Evolutionary conservation across 37 sponge, comb jelly and placozoan species (phyloP).

Genomic region (Beroe forskalii): DNA sequence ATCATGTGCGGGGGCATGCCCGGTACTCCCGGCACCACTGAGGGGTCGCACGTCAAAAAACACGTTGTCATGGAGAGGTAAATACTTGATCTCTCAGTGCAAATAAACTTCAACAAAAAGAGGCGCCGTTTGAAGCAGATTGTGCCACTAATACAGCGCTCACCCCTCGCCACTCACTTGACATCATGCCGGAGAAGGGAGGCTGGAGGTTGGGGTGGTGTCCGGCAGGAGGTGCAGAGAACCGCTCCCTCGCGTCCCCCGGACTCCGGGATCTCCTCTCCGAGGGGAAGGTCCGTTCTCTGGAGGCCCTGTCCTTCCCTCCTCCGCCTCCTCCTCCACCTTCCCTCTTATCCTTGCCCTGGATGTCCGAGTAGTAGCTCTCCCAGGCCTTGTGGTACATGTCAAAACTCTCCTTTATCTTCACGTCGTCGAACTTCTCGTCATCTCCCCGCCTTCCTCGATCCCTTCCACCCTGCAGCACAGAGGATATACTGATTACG

Average conservation of each 20-base stretch:
- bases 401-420: slow-evolving; percentile 24
- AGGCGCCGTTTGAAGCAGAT: no score
- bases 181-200: slow-evolving; percentile 29
- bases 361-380: slow-evolving; percentile 23
- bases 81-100: no score
- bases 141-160: neutral
- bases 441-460: neutral
- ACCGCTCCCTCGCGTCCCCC: neutral
- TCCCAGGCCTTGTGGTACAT: slow-evolving; percentile 57
- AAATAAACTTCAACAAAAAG: no score
- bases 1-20: slow-evolving; percentile 53
- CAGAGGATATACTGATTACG: no score
- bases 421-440: slow-evolving; percentile 18
- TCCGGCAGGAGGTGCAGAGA: slow-evolving; percentile 25
- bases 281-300: neutral
- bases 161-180: slow-evolving; percentile 4
- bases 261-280: slow-evolving; percentile 44
- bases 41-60: neutral
- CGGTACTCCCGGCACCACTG: slow-evolving; percentile 2
- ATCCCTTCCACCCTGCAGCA: neutral
- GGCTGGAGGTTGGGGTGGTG: neutral
- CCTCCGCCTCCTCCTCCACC: no score
- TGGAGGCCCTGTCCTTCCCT: neutral
- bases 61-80: neutral
- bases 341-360: neutral